Evolutionary conservation across 2,888 invertebrate genomes (phyloP).

Genomic region (Himalopsyche tibetana): DNA sequence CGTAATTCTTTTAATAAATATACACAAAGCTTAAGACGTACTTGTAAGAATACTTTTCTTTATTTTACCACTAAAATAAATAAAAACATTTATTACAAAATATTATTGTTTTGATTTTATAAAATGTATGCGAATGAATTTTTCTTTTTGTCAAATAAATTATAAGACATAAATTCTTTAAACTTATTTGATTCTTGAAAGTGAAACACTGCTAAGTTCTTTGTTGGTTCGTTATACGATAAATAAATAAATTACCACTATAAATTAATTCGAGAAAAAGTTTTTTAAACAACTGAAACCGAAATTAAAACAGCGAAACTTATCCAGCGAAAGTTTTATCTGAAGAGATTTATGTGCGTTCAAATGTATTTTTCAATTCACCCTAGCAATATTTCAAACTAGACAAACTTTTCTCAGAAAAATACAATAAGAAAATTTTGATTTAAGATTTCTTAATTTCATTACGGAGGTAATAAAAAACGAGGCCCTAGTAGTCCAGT

Average conservation of each 20-base stretch:
- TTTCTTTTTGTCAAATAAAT: too few species aligned
- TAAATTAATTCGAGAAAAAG: constrained; percentile 20
- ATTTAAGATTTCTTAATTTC: constrained; percentile 30
- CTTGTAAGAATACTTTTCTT: too few species aligned
- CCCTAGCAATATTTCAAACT: background rate
- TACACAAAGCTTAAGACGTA: too few species aligned
- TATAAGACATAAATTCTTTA: too few species aligned
- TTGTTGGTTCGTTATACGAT: background rate
- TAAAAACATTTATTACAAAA: too few species aligned
- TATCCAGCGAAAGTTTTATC: background rate
- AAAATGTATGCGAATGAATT: too few species aligned
- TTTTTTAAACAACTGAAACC: background rate
- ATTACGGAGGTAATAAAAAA: background rate
- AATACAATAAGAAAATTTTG: background rate
- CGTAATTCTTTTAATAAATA: too few species aligned
- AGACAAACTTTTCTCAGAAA: background rate
- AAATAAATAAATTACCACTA: background rate
- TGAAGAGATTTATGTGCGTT: constrained; percentile 5
- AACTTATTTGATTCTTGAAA: too few species aligned
- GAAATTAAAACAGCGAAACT: background rate
- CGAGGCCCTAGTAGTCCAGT: background rate
- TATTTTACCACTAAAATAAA: too few species aligned
- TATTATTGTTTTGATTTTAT: too few species aligned
- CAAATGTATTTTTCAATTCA: background rate
- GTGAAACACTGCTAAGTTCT: background rate